phyloP scores from a whole-genome alignment of 2,888 invertebrate species.

The Erebia epiphron region DNA sequence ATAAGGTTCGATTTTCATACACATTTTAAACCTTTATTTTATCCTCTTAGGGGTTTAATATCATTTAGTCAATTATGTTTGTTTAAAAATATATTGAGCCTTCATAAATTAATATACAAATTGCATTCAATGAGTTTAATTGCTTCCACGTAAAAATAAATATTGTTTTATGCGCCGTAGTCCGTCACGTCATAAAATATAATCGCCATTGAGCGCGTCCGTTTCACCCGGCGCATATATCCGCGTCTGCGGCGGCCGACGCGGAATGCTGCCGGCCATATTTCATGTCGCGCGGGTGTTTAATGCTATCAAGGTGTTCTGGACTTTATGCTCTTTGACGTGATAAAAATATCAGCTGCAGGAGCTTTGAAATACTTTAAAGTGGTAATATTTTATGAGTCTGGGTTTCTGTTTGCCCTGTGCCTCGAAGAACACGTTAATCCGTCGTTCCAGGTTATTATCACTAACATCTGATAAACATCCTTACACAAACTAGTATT shows the following conservation, averaged over 20 bases:
- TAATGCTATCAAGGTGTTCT: neutral
- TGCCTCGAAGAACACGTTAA: no score
- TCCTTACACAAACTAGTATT: no score
- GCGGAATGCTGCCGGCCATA: neutral
- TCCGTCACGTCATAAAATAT: slow-evolving; percentile 1
- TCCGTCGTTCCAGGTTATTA: no score
- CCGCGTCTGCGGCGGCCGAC: neutral
- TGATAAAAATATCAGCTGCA: neutral
- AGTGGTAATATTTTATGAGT: neutral
- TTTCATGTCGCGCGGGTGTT: neutral
- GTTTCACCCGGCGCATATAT: neutral
- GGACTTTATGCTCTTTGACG: neutral
- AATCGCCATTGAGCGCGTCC: neutral
- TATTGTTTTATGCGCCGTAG: neutral
- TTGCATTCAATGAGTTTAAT: neutral
- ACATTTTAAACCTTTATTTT: no score
- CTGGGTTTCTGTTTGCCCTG: no score
- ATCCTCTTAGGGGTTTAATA: no score
- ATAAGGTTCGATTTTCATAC: no score
- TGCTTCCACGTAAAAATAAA: neutral
- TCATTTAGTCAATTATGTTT: no score
- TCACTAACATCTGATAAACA: no score
- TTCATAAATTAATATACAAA: neutral
- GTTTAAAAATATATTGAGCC: neutral
- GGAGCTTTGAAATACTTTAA: neutral